Base-by-base conservation (phyloP, 2,113 vertebrate genomes). In the Mionectes macconnelli region DNA sequence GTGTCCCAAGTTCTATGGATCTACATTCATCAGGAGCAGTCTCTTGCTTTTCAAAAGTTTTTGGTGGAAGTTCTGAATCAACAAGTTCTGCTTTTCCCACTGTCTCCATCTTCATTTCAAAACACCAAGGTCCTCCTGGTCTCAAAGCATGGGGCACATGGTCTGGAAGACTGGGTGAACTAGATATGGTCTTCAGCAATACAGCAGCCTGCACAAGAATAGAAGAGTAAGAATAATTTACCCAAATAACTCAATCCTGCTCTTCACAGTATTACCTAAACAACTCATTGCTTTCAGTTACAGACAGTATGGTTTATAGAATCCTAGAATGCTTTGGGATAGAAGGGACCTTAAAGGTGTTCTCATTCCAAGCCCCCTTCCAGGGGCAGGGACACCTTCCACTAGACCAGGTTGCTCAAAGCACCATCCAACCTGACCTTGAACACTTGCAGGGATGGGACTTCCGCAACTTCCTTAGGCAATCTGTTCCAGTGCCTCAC, bases 31-130 rank as follows among this genome's bases (percentile, higher is more conserved):
- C 98, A 69, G 98, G 96, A 64, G 93, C 81, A 72, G 97, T 90
- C 67, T 98, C 98, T 50, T 96, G 97, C 94, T 98, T 98, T 91
- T 97, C 97, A 85, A 98, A 97, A 96, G 98, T 96, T 97, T 99
- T 99, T 59, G 98, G 92, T 70, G 98, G 98, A 91, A 97, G 97
- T 97, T 99, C 98, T 12, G 98, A 98, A 97, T 99, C 98, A 89
- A 98, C 96, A 96, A 98, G 98, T 96, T 99, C 98, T 79, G 98
- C 96, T 98, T 99, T 99, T 97, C 98, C 98, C 50, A 97, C 98
- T 94, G 99, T 98, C 97, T 99, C 99, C 99, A 99, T 99, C 98
- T 99, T 99, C 98, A 99, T 99, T 98, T 98, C 98, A 99, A 93
- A 98, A 94, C 96, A 97, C 96, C 93, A 87, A 96, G 94, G 96